phyloP scores from a whole-genome alignment of 2,888 invertebrate genomes.

The Spisula subtruncata region DNA sequence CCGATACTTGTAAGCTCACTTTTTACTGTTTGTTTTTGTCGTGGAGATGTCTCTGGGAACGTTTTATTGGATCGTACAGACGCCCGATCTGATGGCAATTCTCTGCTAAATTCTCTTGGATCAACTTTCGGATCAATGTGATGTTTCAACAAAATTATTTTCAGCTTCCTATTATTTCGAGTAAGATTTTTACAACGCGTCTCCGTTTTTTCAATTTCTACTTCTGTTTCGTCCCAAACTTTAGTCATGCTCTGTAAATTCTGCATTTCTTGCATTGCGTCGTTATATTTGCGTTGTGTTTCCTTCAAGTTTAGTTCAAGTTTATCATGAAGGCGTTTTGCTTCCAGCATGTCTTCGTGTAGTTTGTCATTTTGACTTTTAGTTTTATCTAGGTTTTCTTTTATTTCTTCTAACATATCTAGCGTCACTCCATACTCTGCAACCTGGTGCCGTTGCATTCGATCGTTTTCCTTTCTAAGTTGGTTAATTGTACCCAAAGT shows the following conservation, averaged over 20 bases:
- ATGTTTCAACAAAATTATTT: constrained; percentile 55
- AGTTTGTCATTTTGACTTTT: constrained; percentile 59
- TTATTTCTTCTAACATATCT: constrained; percentile 54
- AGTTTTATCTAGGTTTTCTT: constrained; percentile 39
- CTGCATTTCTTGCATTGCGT: constrained; percentile 34
- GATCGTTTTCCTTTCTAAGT: constrained; percentile 54
- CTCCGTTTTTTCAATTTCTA: constrained; percentile 49
- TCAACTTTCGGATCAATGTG: constrained; percentile 63
- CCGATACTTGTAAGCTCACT: constrained; percentile 43
- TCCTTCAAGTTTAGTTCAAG: constrained; percentile 58
- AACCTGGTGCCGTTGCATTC: constrained; percentile 60
- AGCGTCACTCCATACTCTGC: constrained; percentile 62
- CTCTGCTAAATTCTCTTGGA: constrained; percentile 48
- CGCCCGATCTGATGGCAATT: constrained; percentile 24
- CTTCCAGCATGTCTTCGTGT: constrained; percentile 60
- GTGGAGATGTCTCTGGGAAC: constrained; percentile 32
- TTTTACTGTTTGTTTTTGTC: constrained; percentile 42
- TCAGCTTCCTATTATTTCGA: constrained; percentile 51
- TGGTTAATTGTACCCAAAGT: constrained; percentile 52
- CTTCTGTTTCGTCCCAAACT: constrained; percentile 55
- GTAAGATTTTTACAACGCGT: constrained; percentile 40
- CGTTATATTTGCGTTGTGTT: constrained; percentile 49
- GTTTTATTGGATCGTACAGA: neutral
- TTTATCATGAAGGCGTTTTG: constrained; percentile 55
- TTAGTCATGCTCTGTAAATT: constrained; percentile 51